Evolutionary conservation across 2,113 vertebrate genomes (phyloP).

Genomic region (Suricata suricatta): DNA sequence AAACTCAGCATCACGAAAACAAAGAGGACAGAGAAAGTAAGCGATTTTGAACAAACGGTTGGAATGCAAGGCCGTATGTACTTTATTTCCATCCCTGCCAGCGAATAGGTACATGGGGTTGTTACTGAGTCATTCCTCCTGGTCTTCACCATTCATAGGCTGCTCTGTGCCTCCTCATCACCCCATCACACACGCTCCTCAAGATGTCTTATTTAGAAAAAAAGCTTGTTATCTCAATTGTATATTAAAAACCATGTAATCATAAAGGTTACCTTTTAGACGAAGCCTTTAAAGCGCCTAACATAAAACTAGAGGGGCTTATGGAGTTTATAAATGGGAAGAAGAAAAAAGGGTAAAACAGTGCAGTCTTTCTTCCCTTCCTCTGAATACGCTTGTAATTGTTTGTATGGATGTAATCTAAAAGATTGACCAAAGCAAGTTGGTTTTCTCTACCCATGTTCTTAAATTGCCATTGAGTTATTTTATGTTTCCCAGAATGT

Average conservation of each 20-base stretch:
- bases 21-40: conserved; percentile 89
- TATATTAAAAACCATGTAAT: not conserved
- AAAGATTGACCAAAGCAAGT: not conserved
- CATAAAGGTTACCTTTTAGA: rapidly evolving
- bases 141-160: not conserved
- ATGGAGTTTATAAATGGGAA: not conserved
- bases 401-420: not conserved
- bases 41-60: conserved; percentile 48
- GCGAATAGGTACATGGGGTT: not conserved
- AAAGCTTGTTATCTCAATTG: not conserved
- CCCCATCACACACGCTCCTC: not conserved
- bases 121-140: not conserved
- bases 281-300: not conserved
- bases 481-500: not conserved
- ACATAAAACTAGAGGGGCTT: not conserved
- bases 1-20: conserved; percentile 83
- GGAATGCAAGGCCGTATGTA: not conserved
- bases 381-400: not conserved
- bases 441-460: not conserved
- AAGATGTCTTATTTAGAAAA: not conserved
- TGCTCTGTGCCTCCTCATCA: not conserved
- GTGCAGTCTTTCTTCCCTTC: not conserved
- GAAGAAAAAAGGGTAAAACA: not conserved
- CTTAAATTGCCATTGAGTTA: not conserved
- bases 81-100: not conserved